Percentiles rank a stretch among this genome's conserved stretches.
Evolutionary conservation across 2,888 invertebrate genomes (phyloP).

Genomic region (Apamea monoglypha): DNA sequence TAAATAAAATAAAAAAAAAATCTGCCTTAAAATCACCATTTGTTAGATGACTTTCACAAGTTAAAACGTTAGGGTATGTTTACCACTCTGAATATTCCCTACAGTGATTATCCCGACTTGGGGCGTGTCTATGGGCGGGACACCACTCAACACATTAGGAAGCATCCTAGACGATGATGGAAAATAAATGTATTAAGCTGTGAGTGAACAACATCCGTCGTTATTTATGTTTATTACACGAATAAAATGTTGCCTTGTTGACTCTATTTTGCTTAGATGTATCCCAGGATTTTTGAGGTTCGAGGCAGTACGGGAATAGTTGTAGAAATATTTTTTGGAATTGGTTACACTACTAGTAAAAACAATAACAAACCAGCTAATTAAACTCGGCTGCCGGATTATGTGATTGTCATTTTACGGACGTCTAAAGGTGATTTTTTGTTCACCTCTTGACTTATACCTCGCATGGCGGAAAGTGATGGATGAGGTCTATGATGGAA

Average conservation of each 20-base stretch:
- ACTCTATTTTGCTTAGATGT: background rate
- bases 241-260: background rate
- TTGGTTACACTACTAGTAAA: too few relatives aligned
- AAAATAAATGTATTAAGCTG: slow-evolving; percentile 59
- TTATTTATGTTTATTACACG: slow-evolving; percentile 17
- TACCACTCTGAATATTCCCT: slow-evolving; percentile 57
- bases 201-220: slow-evolving; percentile 28
- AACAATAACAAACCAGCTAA: background rate
- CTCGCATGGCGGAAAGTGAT: background rate
- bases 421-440: background rate
- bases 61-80: background rate
- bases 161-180: slow-evolving; percentile 66
- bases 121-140: slow-evolving; percentile 68
- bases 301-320: background rate
- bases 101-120: slow-evolving; percentile 56
- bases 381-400: background rate
- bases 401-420: too few relatives aligned
- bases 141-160: slow-evolving; percentile 69
- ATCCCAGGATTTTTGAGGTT: background rate
- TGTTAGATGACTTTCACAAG: background rate
- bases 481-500: too few relatives aligned
- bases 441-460: background rate
- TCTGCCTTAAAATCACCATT: background rate
- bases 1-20: too few relatives aligned
- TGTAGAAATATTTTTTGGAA: background rate